Percentiles rank a stretch among this genome's conserved stretches.
Evolutionary conservation across 1,140 invertebrate genomes (phyloP).

Genomic region (Pentalonia nigronervosa): DNA sequence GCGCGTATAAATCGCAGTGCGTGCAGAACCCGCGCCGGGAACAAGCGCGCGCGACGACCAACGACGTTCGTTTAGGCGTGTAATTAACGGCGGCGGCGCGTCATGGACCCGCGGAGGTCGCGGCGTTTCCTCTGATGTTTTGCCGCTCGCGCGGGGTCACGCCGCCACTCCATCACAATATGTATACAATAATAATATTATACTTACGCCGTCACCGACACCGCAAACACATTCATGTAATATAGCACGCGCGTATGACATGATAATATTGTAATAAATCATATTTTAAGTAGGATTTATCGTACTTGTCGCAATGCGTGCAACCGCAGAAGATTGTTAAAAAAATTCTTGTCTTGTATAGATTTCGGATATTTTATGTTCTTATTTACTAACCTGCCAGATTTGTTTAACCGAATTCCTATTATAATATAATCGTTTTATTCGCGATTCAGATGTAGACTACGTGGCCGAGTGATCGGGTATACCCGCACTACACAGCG

Average conservation of each 20-base stretch:
- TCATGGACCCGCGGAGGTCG: background rate
- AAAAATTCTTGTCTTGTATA: background rate
- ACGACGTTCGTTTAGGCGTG: background rate
- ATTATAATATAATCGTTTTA: background rate
- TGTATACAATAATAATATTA: background rate
- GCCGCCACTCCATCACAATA: background rate
- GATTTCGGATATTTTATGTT: background rate
- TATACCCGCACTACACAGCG: too few relatives aligned
- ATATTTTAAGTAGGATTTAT: background rate
- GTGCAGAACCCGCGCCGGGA: background rate
- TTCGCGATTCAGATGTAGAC: background rate
- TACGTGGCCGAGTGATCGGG: background rate
- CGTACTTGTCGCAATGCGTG: background rate
- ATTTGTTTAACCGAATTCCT: background rate
- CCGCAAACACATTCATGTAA: background rate
- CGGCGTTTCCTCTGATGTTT: background rate
- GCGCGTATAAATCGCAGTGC: background rate
- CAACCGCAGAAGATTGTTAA: background rate
- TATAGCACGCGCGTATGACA: background rate
- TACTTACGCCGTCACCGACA: background rate
- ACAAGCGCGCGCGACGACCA: background rate
- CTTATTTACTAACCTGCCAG: background rate
- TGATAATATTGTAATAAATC: constrained; percentile 14
- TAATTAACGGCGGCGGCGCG: background rate
- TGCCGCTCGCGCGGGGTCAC: background rate